These are phyloP conservation scores for Drosophila aldrichi DNA, from an alignment of 2,888 invertebrate species.

Conservation along the genomic window DNA sequence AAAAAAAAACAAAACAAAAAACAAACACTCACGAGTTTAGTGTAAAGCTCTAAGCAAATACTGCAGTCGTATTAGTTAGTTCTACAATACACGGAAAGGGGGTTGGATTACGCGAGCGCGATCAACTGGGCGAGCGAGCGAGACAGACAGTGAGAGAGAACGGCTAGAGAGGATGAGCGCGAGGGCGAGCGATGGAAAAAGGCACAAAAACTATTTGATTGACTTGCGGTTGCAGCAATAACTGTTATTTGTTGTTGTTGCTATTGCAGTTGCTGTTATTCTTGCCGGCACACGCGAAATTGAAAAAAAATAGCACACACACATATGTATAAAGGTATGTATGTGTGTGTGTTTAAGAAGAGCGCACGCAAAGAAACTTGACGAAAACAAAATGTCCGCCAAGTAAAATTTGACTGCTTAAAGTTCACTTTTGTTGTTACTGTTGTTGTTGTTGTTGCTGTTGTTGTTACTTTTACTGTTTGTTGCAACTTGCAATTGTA, in stretches of 20 bases:
- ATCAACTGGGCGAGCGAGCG: slow-evolving; percentile 5
- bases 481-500: background rate
- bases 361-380: slow-evolving; percentile 5
- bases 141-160: background rate
- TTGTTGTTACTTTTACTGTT: slow-evolving; percentile 11
- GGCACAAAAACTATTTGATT: slow-evolving; percentile 60
- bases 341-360: background rate
- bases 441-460: background rate
- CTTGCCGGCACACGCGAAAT: slow-evolving; percentile 43
- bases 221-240: slow-evolving; percentile 71
- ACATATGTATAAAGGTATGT: background rate
- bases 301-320: background rate
- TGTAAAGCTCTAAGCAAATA: slow-evolving; percentile 33
- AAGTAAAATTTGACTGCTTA: slow-evolving; percentile 10
- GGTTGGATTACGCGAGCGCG: slow-evolving; percentile 41
- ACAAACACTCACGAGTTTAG: slow-evolving; percentile 27
- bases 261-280: slow-evolving; percentile 6
- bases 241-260: slow-evolving; percentile 38
- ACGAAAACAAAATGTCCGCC: slow-evolving; percentile 20
- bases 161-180: background rate
- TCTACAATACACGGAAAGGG: slow-evolving; percentile 46
- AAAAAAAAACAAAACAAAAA: slow-evolving; percentile 5
- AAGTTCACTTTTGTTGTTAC: slow-evolving; percentile 5
- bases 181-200: background rate
- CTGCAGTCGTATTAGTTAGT: slow-evolving; percentile 35